Evolutionary conservation across 2,797 vertebrate species (phyloP).

Genomic region (Psittacula derbiana): DNA sequence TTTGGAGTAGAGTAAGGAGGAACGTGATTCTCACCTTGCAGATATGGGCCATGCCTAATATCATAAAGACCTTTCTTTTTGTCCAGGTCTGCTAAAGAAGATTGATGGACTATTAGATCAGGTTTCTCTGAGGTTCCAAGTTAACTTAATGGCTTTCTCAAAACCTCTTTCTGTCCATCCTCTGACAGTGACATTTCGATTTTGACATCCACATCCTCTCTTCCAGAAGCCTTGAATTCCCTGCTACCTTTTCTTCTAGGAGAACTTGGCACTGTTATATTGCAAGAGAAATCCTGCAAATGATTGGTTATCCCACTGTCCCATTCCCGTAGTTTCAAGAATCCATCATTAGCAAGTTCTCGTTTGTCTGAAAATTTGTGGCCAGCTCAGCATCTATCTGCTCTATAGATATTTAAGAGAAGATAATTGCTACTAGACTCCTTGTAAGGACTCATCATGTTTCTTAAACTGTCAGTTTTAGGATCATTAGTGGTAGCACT

Average conservation of each 20-base stretch:
- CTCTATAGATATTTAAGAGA: not conserved
- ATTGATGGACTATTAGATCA: not conserved
- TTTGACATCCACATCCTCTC: not conserved
- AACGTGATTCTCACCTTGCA: not conserved
- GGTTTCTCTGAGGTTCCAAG: not conserved
- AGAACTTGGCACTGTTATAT: not conserved
- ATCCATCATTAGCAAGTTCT: not conserved
- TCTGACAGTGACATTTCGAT: not conserved
- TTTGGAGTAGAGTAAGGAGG: not conserved
- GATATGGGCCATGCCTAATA: not conserved
- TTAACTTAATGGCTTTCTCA: not conserved
- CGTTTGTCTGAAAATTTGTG: not conserved
- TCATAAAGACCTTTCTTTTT: not conserved
- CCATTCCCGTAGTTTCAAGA: not conserved
- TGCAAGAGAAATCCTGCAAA: not conserved
- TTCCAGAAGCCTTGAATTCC: not conserved
- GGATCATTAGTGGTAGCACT: not conserved
- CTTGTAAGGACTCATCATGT: not conserved
- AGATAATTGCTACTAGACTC: not conserved
- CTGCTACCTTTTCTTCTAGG: not conserved
- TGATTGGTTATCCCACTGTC: not conserved
- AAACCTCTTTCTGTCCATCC: not conserved
- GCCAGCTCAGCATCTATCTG: constrained; percentile 6
- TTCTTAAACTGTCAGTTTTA: not conserved
- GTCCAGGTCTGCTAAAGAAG: not conserved